phyloP scores from a whole-genome alignment of 2,888 invertebrate species.

The Melinopterus prodromus region DNA sequence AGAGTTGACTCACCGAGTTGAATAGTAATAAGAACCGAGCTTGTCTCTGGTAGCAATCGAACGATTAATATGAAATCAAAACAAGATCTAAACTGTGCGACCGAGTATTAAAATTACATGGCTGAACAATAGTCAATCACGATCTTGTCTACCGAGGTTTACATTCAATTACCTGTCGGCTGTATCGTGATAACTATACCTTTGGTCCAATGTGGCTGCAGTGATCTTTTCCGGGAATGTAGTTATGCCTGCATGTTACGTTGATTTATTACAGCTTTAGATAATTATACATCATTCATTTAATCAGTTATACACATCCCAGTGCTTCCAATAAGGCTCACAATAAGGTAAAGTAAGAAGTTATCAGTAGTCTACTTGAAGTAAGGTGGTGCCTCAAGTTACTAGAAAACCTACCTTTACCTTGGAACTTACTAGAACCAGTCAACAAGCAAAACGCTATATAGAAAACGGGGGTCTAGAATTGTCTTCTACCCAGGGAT shows the following conservation, averaged over 20 bases:
- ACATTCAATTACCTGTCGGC: not conserved
- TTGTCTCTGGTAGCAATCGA: not conserved
- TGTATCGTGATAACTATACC: not conserved
- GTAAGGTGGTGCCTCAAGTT: too few relatives aligned
- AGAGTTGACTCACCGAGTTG: not conserved
- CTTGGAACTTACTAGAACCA: too few relatives aligned
- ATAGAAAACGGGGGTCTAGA: too few relatives aligned
- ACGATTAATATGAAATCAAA: conserved; percentile 4
- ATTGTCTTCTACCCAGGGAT: too few relatives aligned
- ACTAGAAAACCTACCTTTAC: too few relatives aligned
- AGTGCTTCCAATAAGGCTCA: too few relatives aligned
- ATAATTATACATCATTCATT: not conserved
- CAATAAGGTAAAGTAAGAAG: too few relatives aligned
- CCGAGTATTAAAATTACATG: not conserved
- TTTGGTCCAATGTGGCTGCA: not conserved
- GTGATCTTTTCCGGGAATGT: not conserved
- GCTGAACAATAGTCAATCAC: conserved; percentile 4
- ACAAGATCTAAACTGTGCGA: not conserved
- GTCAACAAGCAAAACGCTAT: too few relatives aligned
- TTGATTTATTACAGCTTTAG: not conserved
- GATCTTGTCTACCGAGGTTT: not conserved
- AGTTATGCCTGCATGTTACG: not conserved
- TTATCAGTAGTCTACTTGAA: too few relatives aligned
- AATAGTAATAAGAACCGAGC: not conserved
- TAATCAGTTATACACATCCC: not conserved